phyloP scores from a whole-genome alignment of 2,888 invertebrate genomes.

The Andrena bucephala region DNA sequence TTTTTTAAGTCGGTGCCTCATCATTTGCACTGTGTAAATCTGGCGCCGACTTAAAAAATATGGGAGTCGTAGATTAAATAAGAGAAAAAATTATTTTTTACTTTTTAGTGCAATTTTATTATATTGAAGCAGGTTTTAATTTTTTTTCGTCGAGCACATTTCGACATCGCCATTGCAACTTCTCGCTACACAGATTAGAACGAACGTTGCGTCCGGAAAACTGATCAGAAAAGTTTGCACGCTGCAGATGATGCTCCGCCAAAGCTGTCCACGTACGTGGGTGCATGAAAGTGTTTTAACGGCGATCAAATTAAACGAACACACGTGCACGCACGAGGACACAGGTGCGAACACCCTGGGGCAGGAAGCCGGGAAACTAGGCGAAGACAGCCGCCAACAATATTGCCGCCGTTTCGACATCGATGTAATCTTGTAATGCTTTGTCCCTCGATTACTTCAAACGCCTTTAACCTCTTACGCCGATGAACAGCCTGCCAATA shows the following conservation, averaged over 20 bases:
- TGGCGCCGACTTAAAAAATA: too few relatives aligned
- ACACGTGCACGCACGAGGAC: not conserved
- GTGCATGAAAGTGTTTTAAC: not conserved
- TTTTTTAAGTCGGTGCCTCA: too few relatives aligned
- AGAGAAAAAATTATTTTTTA: too few relatives aligned
- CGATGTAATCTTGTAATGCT: constrained; percentile 38
- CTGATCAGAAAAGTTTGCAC: constrained; percentile 19
- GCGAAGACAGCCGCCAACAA: constrained; percentile 17
- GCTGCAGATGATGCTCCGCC: not conserved
- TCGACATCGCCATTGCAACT: too few relatives aligned
- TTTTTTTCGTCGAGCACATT: too few relatives aligned
- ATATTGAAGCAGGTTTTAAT: too few relatives aligned
- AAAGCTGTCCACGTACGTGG: not conserved
- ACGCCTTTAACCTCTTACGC: constrained; percentile 31
- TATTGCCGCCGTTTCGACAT: constrained; percentile 30
- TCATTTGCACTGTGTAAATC: too few relatives aligned
- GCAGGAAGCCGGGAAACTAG: not conserved
- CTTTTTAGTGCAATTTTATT: too few relatives aligned
- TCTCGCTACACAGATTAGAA: not conserved
- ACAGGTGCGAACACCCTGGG: too few relatives aligned
- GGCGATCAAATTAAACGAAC: constrained; percentile 10
- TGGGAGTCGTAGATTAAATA: too few relatives aligned
- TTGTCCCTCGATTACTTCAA: constrained; percentile 31
- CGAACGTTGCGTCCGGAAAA: not conserved
- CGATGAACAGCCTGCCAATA: constrained; percentile 29